Base-by-base conservation (phyloP, 2,113 vertebrate species). In the Prolemur simus region DNA sequence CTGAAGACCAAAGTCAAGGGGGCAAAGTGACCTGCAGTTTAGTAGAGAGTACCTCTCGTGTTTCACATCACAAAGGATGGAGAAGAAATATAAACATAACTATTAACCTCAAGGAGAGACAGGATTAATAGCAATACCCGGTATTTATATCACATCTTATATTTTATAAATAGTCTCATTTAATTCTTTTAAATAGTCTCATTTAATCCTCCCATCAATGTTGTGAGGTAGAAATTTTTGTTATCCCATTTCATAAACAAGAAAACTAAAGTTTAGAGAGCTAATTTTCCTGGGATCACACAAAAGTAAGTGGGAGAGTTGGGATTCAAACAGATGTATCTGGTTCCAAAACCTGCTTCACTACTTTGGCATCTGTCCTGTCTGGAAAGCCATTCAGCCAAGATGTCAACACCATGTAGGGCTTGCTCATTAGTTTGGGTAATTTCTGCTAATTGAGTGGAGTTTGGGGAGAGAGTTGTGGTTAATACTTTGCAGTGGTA, bases 241-340 rank as follows among this genome's bases (percentile, higher is more conserved):
- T 81, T 93, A 81, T 69, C 95, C 49, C 14, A 34, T 80, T 96
- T 87, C 60, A 34, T 76, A 84, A 95, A 64, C 39, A 95, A 92
- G 58, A 89, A 83, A 84, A 68, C 27, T 52, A n/a, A 91, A 83
- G 34, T n/a, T 81, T 91, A 56, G 76, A 54, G 37, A 60, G 37
- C 42, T 78, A 47, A 29, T 87, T 83, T 94, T 87, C 73, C 45
- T 54, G 21, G 73, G 52, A 69, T 85, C 37, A 88, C 49, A 88
- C 15, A 74, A 60, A 8, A 96, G 34, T 58, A 52, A 92, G 42
- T 73, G 27, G 71, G 14, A 64, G 49, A 82, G 29, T 25, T 64
- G 18, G 32, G 60, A 66, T 64, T 77, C 45, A 89, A 73, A 77
- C 29, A 94, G 64, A 92, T 82, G 29, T 47, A 17, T 78, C 60